A percentile compares a stretch with the other conserved stretches of the same genome.
These are phyloP conservation scores for Carcinoscorpius rotundicauda DNA, from an alignment of 1,140 invertebrate genomes.

Conservation along the genomic window DNA sequence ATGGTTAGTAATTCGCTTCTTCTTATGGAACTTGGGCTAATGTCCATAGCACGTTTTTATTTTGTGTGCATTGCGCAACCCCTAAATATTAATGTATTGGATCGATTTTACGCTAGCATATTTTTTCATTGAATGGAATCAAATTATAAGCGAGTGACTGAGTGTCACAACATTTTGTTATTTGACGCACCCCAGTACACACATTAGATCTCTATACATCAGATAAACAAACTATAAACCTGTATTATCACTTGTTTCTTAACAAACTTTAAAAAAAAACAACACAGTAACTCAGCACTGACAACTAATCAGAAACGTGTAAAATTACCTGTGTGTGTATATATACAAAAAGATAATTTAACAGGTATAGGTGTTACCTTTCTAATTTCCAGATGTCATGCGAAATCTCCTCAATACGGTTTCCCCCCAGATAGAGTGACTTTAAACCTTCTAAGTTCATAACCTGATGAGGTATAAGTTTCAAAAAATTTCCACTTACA, in stretches of 20 bases:
- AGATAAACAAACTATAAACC: not conserved
- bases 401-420: constrained; percentile 64
- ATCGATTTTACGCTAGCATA: too few species aligned
- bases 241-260: not conserved
- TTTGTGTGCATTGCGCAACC: too few species aligned
- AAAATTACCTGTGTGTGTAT: constrained; percentile 7
- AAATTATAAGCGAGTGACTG: too few species aligned
- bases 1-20: too few species aligned
- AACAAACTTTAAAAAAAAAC: not conserved
- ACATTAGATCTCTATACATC: not conserved
- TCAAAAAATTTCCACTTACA: constrained; percentile 78
- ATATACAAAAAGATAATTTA: constrained; percentile 18
- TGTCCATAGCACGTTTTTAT: too few species aligned
- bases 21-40: too few species aligned
- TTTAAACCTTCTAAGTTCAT: constrained; percentile 59
- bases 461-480: constrained; percentile 70
- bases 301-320: constrained; percentile 2
- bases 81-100: too few species aligned
- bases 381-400: constrained; percentile 29
- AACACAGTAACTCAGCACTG: not conserved
- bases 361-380: constrained; percentile 38
- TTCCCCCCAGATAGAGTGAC: constrained; percentile 81
- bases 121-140: too few species aligned
- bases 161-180: too few species aligned
- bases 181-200: too few species aligned